Base-by-base conservation (phyloP, 2,888 invertebrate species). In the Acanthococcus lagerstroemiae region DNA sequence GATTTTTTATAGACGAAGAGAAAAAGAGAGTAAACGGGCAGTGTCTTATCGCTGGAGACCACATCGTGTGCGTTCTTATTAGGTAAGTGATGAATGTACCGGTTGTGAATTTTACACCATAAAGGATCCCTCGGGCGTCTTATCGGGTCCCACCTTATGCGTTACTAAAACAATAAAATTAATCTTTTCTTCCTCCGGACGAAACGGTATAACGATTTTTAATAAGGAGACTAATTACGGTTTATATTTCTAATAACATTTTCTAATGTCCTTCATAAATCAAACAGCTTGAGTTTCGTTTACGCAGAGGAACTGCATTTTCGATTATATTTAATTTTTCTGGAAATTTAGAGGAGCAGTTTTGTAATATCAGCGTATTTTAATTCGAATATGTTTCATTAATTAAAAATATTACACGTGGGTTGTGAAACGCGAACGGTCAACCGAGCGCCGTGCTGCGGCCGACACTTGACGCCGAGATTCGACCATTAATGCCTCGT, bases 161-260 rank as follows among this genome's bases (percentile, higher is more conserved):
- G 61, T 61, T 61, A 61, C 61, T 61, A 61, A 61, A 61, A 61
- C 61, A 61, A 61, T 61, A 61, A 61, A 61, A 61, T 61, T 61
- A 61, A 61, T 61, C 61, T 61, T 61, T 61, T 37, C 52, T 61
- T 61, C 61, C 61, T 30, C 21, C 55, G 61, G 50, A 61, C 61
- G 52, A 37, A 61, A 50, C 61, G 27, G 52, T 56, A 56, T 56
- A 65, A 52, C 61, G 61, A 65, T 65, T 65, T 65, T 65, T 65
- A 65, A 65, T 65, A 55, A 56, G 55, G 55, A 65, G 55, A 65
- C 65, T 65, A 65, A 65, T 65, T 65, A 65, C 65, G 55, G 56
- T 55, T 65, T 55, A 55, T 55, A 55, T 55, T 55, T 65, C 65
- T 65, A 65, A 65, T 65, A 65, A 65, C 65, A 56, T 55, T 65